Conservation (phyloP, 1,140 invertebrate species). For the Sesamia nonagrioides region DNA sequence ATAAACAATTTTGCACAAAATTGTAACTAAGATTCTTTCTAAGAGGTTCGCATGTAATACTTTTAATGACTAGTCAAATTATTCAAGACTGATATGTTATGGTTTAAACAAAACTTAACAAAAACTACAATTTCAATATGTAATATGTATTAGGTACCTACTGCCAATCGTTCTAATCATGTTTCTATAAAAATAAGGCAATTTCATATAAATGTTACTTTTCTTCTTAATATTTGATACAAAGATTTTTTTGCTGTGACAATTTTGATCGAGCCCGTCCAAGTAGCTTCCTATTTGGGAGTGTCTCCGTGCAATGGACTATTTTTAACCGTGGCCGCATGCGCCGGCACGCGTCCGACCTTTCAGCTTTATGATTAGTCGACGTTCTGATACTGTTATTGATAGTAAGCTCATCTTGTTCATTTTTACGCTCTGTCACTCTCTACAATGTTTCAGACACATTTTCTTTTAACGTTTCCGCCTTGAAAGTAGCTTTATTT, state of each 20-base stretch:
- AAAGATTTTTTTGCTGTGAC: constrained; percentile 65
- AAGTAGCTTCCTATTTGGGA: constrained; percentile 81
- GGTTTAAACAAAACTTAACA: not conserved
- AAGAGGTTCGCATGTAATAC: too few species aligned
- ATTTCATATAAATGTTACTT: not conserved
- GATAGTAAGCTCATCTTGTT: constrained; percentile 52
- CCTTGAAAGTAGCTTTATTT: constrained; percentile 27
- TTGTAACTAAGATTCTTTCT: too few species aligned
- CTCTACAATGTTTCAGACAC: constrained; percentile 33
- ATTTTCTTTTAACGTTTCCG: constrained; percentile 39
- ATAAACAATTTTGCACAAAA: too few species aligned
- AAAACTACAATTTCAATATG: not conserved
- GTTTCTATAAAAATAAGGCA: not conserved
- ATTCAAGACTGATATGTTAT: too few species aligned
- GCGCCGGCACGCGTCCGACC: constrained; percentile 75
- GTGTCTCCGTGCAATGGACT: constrained; percentile 73
- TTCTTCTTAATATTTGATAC: constrained; percentile 31
- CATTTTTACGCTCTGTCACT: not conserved
- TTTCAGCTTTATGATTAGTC: constrained; percentile 76
- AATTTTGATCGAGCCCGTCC: constrained; percentile 67
- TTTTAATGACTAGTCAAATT: too few species aligned
- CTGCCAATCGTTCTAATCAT: not conserved
- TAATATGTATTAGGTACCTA: not conserved
- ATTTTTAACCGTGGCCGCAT: constrained; percentile 77
- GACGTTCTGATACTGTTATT: constrained; percentile 64